Percentiles rank a stretch among this genome's conserved stretches.
Evolutionary conservation across 1,140 invertebrate genomes (phyloP).

Genomic region (Ridgeia piscesae): DNA sequence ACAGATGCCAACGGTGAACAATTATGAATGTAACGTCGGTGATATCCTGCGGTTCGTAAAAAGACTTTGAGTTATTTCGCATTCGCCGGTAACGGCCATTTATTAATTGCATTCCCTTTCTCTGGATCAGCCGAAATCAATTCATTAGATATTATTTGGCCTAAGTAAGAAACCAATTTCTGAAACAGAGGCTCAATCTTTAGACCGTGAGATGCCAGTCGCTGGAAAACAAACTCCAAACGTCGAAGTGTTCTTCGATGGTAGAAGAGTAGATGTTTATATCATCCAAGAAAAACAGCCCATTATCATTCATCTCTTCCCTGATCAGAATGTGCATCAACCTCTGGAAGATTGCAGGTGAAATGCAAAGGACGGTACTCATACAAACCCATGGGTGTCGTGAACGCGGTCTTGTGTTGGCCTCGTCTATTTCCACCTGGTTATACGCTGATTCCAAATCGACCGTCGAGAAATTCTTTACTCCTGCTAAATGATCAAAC

Average conservation of each 20-base stretch:
- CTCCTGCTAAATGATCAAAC: slow-evolving; percentile 31
- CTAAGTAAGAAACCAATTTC: background rate
- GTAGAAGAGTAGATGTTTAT: slow-evolving; percentile 21
- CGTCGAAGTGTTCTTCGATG: slow-evolving; percentile 29
- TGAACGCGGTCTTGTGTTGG: slow-evolving; percentile 49
- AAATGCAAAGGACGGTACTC: slow-evolving; percentile 23
- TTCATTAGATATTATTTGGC: background rate
- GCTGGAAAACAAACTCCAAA: slow-evolving; percentile 32
- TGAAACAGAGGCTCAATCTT: slow-evolving; percentile 30
- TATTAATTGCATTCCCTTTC: background rate
- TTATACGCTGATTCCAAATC: slow-evolving; percentile 45
- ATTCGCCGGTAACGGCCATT: background rate
- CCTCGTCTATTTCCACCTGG: slow-evolving; percentile 55
- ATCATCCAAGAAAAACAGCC: background rate
- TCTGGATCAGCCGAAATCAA: background rate
- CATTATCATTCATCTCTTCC: slow-evolving; percentile 10
- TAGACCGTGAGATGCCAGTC: slow-evolving; percentile 32
- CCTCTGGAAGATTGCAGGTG: slow-evolving; percentile 39
- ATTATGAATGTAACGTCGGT: background rate
- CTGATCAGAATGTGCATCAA: slow-evolving; percentile 39
- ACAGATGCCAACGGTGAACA: background rate
- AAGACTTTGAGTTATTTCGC: background rate
- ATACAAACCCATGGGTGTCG: slow-evolving; percentile 26
- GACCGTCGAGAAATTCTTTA: slow-evolving; percentile 34
- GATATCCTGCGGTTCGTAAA: background rate